These are phyloP conservation scores for Tolmerus cingulatus DNA, from an alignment of 2,888 invertebrate genomes.

Conservation along the genomic window DNA sequence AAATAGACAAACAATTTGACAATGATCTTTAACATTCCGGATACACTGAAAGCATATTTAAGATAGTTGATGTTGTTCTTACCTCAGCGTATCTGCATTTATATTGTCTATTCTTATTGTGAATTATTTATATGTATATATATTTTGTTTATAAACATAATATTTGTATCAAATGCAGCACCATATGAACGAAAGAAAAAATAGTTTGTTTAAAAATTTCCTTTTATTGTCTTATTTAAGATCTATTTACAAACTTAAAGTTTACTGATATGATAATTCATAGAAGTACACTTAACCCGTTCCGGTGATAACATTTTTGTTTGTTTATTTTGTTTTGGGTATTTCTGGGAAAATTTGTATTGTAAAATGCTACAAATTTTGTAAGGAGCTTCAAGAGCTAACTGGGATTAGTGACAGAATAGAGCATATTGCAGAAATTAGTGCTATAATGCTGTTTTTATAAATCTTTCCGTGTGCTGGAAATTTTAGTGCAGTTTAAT, in stretches of 20 bases:
- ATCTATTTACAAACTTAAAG: not conserved
- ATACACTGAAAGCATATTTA: not conserved
- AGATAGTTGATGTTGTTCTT: constrained; percentile 44
- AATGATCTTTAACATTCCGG: not conserved
- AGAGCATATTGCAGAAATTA: not conserved
- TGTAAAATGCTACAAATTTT: not conserved
- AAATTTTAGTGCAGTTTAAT: not conserved
- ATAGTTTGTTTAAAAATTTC: not conserved
- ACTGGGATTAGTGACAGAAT: not conserved
- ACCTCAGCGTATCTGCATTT: constrained; percentile 52
- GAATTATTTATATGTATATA: not conserved
- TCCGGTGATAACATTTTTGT: not conserved
- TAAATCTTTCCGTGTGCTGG: not conserved
- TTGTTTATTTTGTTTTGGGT: not conserved
- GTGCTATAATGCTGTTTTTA: not conserved
- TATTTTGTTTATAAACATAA: not conserved
- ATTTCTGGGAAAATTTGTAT: not conserved
- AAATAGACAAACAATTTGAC: not conserved
- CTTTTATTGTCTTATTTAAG: not conserved
- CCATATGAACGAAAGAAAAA: not conserved
- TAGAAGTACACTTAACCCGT: not conserved
- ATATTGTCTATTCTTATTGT: not conserved
- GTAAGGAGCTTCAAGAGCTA: not conserved
- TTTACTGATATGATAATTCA: not conserved
- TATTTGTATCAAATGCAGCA: not conserved